phyloP scores from a whole-genome alignment of 2,797 vertebrate species.

The Danio aesculapii region DNA sequence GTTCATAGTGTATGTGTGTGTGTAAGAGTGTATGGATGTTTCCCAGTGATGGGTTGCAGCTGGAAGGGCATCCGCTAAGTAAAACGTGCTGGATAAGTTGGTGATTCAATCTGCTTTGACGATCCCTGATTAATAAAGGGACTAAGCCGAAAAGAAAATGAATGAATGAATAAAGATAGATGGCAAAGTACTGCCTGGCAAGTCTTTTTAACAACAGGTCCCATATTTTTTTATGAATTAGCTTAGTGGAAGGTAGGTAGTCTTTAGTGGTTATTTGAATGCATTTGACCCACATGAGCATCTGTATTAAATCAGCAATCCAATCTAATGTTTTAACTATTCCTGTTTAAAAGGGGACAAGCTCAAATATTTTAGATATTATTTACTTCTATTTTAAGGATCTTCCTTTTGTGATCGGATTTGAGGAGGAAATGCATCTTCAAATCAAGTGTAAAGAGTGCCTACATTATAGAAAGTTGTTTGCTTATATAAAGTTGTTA shows the following conservation, averaged over 20 bases:
- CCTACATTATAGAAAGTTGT: too few relatives aligned
- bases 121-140: too few relatives aligned
- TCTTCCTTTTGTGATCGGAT: background rate
- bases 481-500: background rate
- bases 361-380: too few relatives aligned
- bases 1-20: too few relatives aligned
- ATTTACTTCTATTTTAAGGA: background rate
- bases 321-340: background rate
- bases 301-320: background rate
- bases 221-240: background rate
- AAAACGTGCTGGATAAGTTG: too few relatives aligned
- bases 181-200: too few relatives aligned
- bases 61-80: too few relatives aligned
- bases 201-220: background rate
- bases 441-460: background rate
- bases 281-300: background rate
- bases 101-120: too few relatives aligned
- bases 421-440: background rate
- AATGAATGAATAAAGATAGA: too few relatives aligned
- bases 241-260: background rate
- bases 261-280: background rate
- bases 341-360: background rate
- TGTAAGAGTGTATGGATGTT: too few relatives aligned
- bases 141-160: too few relatives aligned
- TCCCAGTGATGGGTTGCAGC: too few relatives aligned